Percentiles rank a stretch among this genome's conserved stretches.
Evolutionary conservation across 2,113 vertebrate species (phyloP).

Genomic region (Apteryx owenii): DNA sequence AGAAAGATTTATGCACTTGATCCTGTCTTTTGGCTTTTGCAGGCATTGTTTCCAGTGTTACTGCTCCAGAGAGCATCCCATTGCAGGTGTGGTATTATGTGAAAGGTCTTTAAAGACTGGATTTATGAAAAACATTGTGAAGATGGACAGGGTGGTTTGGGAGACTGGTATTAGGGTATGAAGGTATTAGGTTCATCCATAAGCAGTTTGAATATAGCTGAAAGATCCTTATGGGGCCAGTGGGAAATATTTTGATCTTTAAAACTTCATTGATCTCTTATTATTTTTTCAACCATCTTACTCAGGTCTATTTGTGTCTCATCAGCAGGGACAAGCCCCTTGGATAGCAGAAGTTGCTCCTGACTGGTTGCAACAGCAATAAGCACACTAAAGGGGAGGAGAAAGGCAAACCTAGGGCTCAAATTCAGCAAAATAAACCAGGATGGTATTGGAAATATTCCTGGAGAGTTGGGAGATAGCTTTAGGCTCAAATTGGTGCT

Average conservation of each 20-base stretch:
- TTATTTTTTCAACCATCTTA: neutral
- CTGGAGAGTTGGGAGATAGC: neutral
- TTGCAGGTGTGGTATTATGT: neutral
- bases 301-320: neutral
- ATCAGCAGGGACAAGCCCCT: neutral
- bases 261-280: neutral
- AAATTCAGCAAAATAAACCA: neutral
- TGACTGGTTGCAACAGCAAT: neutral
- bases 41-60: constrained; percentile 63
- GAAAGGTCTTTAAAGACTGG: neutral
- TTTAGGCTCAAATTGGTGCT: neutral
- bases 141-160: neutral
- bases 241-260: neutral
- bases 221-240: neutral
- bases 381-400: neutral
- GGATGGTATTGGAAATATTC: neutral
- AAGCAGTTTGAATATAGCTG: neutral
- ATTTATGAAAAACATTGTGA: neutral
- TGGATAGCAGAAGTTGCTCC: neutral
- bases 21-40: constrained; percentile 88
- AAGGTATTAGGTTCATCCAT: neutral
- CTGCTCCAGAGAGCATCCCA: neutral
- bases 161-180: neutral
- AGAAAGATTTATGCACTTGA: constrained; percentile 86
- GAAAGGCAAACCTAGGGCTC: neutral